Evolutionary conservation across 2,888 invertebrate genomes (phyloP).

Genomic region (Cantharis lateralis): DNA sequence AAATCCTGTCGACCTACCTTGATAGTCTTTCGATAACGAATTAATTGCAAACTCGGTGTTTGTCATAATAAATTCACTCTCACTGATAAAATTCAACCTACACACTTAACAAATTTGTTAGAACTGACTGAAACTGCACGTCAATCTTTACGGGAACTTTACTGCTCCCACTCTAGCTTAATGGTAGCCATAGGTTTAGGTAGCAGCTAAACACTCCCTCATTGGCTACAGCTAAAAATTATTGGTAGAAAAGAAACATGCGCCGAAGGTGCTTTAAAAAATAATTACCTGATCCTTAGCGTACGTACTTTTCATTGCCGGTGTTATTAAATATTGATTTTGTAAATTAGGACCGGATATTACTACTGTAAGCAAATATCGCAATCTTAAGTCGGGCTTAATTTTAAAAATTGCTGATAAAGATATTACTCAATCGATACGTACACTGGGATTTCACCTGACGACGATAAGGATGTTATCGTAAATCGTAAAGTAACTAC

Average conservation of each 20-base stretch:
- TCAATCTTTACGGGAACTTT: neutral
- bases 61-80: neutral
- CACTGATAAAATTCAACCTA: neutral
- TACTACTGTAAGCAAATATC: conserved; percentile 9
- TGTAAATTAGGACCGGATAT: neutral
- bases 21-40: neutral
- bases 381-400: neutral
- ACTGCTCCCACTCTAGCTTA: conserved; percentile 21
- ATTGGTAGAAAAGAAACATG: neutral
- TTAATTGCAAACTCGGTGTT: neutral
- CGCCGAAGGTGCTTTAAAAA: neutral
- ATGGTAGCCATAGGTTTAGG: conserved; percentile 49
- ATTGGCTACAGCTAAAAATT: conserved; percentile 38
- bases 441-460: neutral
- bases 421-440: neutral
- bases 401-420: neutral
- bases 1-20: neutral
- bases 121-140: conserved; percentile 19
- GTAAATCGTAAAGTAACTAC: no score
- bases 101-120: neutral
- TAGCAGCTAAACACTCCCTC: conserved; percentile 52
- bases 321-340: neutral
- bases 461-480: neutral
- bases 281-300: neutral
- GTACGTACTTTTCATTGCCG: neutral